Evolutionary conservation across 2,113 vertebrate species (phyloP).

Genomic region (Sminthopsis crassicaudata): DNA sequence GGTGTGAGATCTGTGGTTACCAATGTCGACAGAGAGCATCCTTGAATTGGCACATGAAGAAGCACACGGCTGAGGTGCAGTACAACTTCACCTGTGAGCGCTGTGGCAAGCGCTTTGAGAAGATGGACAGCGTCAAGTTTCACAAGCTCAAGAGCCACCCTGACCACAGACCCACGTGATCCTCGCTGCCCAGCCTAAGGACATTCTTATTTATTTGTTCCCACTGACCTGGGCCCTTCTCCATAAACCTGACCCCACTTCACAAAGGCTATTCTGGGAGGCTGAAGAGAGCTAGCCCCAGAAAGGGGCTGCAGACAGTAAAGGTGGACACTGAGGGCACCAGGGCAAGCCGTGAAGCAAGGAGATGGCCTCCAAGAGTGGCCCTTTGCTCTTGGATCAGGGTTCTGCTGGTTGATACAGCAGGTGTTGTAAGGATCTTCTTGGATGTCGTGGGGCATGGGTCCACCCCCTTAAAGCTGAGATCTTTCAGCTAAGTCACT

Average conservation of each 20-base stretch:
- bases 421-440: not conserved
- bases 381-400: not conserved
- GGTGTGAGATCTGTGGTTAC: constrained; percentile 96
- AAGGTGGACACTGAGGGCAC: constrained; percentile 21
- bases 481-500: not conserved
- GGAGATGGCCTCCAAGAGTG: constrained; percentile 47
- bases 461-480: not conserved
- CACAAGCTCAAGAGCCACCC: constrained; percentile 95
- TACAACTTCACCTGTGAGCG: constrained; percentile 95
- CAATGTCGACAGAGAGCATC: constrained; percentile 95
- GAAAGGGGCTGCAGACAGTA: not conserved
- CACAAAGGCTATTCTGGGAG: not conserved
- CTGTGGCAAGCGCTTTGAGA: constrained; percentile 94
- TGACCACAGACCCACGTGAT: constrained; percentile 87
- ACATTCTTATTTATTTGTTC: constrained; percentile 74
- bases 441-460: constrained; percentile 3
- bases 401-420: not conserved
- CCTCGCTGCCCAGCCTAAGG: no score
- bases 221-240: not conserved
- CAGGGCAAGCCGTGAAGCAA: constrained; percentile 42
- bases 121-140: constrained; percentile 94
- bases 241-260: not conserved
- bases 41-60: constrained; percentile 98
- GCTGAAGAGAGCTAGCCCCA: not conserved
- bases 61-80: constrained; percentile 90